A percentile compares a stretch with the other conserved stretches of the same genome.
Conservation (phyloP, 2,888 invertebrate species). For the Erebia epiphron region DNA sequence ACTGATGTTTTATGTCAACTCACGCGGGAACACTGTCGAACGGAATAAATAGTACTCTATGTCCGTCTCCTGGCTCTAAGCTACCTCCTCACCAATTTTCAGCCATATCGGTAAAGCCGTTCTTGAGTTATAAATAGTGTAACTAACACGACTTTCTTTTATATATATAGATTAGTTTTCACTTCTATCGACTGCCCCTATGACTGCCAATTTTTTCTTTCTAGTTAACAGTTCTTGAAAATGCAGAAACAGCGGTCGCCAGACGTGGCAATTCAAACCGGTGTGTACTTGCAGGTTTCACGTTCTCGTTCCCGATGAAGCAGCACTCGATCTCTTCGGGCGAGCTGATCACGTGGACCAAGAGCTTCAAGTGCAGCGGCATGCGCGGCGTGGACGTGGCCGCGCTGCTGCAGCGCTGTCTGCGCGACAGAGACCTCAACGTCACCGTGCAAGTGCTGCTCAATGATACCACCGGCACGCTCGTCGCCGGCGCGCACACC, state of each 20-base stretch:
- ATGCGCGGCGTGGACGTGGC: conserved; percentile 87
- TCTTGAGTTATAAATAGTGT: too few species aligned
- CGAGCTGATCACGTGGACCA: conserved; percentile 92
- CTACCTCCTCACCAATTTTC: too few species aligned
- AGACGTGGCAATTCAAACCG: neutral
- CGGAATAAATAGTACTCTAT: too few species aligned
- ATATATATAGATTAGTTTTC: too few species aligned
- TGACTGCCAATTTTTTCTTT: too few species aligned
- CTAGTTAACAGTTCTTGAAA: too few species aligned
- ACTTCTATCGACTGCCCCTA: too few species aligned
- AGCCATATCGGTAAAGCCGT: too few species aligned
- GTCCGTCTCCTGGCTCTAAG: too few species aligned
- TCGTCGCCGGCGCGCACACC: conserved; percentile 87
- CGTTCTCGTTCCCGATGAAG: conserved; percentile 92
- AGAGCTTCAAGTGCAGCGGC: conserved; percentile 90
- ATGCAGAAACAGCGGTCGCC: neutral
- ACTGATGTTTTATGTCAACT: too few species aligned
- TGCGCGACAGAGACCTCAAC: conserved; percentile 79
- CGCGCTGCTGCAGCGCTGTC: conserved; percentile 85
- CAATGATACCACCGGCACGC: conserved; percentile 89
- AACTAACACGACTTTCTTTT: too few species aligned
- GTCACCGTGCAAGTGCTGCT: conserved; percentile 89
- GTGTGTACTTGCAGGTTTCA: conserved; percentile 84
- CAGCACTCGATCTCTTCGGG: conserved; percentile 89
- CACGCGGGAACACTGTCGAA: too few species aligned